phyloP scores from a whole-genome alignment of 1,140 invertebrate species.

The Drosophila biarmipes region DNA sequence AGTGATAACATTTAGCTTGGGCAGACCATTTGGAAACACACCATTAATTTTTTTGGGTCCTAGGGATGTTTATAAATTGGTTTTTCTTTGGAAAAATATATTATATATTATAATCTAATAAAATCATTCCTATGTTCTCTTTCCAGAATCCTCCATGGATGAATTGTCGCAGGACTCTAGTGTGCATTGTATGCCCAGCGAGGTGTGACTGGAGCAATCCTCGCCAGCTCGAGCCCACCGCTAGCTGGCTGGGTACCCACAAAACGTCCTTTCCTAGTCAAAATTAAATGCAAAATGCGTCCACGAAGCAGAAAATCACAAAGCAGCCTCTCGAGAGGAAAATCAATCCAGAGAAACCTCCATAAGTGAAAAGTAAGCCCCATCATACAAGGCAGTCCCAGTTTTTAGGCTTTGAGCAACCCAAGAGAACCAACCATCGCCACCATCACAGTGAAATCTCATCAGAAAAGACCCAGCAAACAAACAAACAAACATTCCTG shows the following conservation, averaged over 20 bases:
- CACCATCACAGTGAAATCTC: constrained; percentile 38
- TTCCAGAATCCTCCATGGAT: constrained; percentile 91
- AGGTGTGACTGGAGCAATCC: constrained; percentile 86
- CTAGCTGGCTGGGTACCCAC: constrained; percentile 43
- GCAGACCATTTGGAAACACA: too few species aligned
- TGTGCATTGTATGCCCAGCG: constrained; percentile 91
- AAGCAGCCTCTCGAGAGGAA: constrained; percentile 17
- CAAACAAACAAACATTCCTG: constrained; percentile 60
- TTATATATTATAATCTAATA: neutral
- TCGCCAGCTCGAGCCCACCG: constrained; percentile 72
- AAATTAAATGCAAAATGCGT: constrained; percentile 73
- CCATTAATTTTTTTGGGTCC: too few species aligned
- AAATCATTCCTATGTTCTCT: constrained; percentile 22
- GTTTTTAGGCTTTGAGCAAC: constrained; percentile 66
- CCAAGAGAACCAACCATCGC: constrained; percentile 32
- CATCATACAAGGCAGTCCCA: constrained; percentile 48
- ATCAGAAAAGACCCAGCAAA: constrained; percentile 25
- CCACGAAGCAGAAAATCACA: constrained; percentile 24
- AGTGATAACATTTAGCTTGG: too few species aligned
- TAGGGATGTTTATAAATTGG: too few species aligned
- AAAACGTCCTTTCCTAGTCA: constrained; percentile 83
- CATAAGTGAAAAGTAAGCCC: neutral
- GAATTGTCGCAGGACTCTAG: constrained; percentile 92
- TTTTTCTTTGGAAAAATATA: too few species aligned
- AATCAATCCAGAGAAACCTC: constrained; percentile 16